These are phyloP conservation scores for Okapia johnstoni DNA, from an alignment of 2,113 vertebrate species.

Conservation along the genomic window DNA sequence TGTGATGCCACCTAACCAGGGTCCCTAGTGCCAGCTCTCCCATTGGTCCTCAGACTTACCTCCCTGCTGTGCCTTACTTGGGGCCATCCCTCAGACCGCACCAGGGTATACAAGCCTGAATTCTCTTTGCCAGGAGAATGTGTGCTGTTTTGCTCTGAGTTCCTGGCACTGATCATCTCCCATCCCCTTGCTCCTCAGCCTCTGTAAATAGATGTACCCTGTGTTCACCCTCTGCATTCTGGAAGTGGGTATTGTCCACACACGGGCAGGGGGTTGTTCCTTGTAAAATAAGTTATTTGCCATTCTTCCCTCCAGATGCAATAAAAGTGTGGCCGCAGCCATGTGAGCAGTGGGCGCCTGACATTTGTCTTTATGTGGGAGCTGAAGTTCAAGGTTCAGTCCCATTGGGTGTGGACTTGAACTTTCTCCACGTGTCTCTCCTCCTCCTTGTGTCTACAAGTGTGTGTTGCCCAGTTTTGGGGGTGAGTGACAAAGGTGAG, in stretches of 20 bases:
- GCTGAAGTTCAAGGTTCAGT: neutral
- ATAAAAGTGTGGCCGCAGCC: conserved; percentile 37
- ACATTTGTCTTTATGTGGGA: neutral
- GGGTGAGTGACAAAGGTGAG: neutral
- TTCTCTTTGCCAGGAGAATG: neutral
- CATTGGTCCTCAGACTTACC: neutral
- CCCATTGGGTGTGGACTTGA: neutral
- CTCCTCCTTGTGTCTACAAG: neutral
- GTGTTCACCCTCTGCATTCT: neutral
- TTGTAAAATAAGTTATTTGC: conserved; percentile 37
- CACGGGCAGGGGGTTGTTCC: neutral
- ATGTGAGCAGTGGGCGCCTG: neutral
- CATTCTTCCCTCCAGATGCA: neutral
- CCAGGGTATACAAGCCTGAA: fast-evolving
- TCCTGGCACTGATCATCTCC: neutral
- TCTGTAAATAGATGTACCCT: neutral
- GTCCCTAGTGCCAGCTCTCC: neutral
- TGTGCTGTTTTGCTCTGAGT: neutral
- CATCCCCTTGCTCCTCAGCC: neutral
- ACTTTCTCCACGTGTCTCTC: neutral
- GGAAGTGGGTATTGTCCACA: neutral
- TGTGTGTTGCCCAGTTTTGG: neutral
- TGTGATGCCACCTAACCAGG: neutral
- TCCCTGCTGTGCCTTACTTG: neutral
- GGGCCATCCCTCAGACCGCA: neutral